A percentile compares a stretch with the other conserved stretches of the same genome.
Conservation (phyloP, 2,888 invertebrate species). For the Acrobasis suavella region DNA sequence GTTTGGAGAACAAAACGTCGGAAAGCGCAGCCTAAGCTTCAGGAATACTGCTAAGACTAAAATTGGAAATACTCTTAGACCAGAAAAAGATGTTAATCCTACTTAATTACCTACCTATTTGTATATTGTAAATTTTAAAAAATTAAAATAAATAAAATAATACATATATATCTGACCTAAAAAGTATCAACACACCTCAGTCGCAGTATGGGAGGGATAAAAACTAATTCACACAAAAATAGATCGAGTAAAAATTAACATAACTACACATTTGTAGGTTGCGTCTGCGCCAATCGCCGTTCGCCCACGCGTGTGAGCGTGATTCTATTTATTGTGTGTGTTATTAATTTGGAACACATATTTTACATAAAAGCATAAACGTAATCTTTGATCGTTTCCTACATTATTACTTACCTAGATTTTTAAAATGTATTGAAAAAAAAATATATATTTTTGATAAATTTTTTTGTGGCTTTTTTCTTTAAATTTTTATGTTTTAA, state of each 20-base stretch:
- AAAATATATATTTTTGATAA: too few relatives aligned
- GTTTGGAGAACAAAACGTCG: too few relatives aligned
- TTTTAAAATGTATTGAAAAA: neutral
- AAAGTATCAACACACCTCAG: slow-evolving; percentile 58
- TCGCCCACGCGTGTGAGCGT: slow-evolving; percentile 45
- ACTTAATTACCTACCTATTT: too few relatives aligned
- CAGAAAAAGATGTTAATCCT: too few relatives aligned
- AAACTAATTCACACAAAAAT: slow-evolving; percentile 75
- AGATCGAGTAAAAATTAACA: slow-evolving; percentile 75
- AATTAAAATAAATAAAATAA: too few relatives aligned
- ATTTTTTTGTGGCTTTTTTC: too few relatives aligned
- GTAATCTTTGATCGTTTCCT: neutral
- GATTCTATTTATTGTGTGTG: slow-evolving; percentile 42
- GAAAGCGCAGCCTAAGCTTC: too few relatives aligned
- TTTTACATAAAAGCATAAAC: slow-evolving; percentile 1
- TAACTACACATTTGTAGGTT: slow-evolving; percentile 58
- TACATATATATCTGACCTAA: slow-evolving; percentile 46
- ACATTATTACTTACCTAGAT: neutral
- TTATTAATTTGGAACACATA: slow-evolving; percentile 31
- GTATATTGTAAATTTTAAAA: too few relatives aligned
- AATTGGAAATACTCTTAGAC: too few relatives aligned
- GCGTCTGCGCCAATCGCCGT: slow-evolving; percentile 54
- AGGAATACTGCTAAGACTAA: too few relatives aligned
- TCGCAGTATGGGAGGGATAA: slow-evolving; percentile 55
- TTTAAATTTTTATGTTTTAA: too few relatives aligned